Evolutionary conservation across 2,113 vertebrate genomes (phyloP).

Genomic region (Nycticorax nycticorax): DNA sequence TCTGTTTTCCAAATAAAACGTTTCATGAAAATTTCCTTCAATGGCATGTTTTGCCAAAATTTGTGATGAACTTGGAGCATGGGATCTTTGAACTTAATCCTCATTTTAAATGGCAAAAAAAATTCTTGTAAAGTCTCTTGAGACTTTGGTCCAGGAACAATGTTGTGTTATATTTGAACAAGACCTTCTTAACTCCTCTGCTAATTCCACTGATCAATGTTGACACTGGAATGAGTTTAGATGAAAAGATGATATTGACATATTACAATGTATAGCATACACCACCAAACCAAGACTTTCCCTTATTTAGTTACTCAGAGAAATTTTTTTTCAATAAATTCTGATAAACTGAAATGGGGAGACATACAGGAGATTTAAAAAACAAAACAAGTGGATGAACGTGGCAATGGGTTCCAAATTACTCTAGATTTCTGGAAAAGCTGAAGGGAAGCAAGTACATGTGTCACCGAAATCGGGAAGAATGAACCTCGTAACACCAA

Average conservation of each 20-base stretch:
- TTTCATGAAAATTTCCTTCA: neutral
- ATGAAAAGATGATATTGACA: neutral
- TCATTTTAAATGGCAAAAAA: neutral
- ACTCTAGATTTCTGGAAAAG: neutral
- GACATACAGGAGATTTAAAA: neutral
- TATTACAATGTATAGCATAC: neutral
- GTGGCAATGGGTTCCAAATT: neutral
- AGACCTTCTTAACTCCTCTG: neutral
- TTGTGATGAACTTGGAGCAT: neutral
- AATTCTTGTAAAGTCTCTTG: neutral
- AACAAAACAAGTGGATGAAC: neutral
- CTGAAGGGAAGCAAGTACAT: neutral
- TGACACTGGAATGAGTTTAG: neutral
- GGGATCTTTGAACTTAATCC: neutral
- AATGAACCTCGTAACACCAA: too few relatives aligned
- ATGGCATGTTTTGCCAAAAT: neutral
- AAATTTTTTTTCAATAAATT: neutral
- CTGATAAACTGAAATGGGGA: neutral
- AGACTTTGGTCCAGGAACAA: neutral
- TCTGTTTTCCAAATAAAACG: neutral
- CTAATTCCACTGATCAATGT: fast-evolving
- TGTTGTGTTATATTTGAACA: neutral
- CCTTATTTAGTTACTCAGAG: neutral
- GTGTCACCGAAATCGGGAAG: too few relatives aligned
- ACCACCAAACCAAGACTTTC: neutral